Evolutionary conservation across 2,113 vertebrate species (phyloP), one percentile per base, ranked within the genome.

Genomic region (Gopherus evgoodei): DNA sequence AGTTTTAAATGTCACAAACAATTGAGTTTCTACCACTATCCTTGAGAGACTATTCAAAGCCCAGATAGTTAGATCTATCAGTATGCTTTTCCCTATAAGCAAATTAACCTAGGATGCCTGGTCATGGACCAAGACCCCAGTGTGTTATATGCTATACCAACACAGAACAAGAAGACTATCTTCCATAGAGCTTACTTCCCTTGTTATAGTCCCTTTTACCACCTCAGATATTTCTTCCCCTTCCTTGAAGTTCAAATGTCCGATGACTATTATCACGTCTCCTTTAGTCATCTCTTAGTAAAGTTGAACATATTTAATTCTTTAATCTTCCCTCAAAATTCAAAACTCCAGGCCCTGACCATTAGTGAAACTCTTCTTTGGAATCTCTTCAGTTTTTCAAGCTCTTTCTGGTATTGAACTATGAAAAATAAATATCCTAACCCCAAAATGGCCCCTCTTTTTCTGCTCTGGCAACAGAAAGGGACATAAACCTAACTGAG

Each of bases 151-250:
- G 0, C 0, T 25, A 22, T 50, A 44, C 19, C 84, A 86, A 62
- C 9, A 19, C 35, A 91, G 72, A 81, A 78, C 81, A 57, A 11
- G 85, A 95, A 85, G 10, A 11, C 24, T 5, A 49, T 78, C 4
- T 19, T 24, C 50, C 84, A 94, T 53, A 7, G 7, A 13, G 3
- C 7, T 90, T 89, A 91, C 88, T 90, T 65, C 38, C 35, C 86
- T 4, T 5, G 49, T 83, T 91, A 31, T n/a, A 49, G 24, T 50
- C 8, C 72, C 57, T 49, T 79, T 59, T 83, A 54, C 1, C 19
- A 62, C 35, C 29, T 87, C 50, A 75, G 83, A 24, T 75, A 47
- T 53, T 90, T 88, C 92, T 89, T 81, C 27, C n/a, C 13, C 42
- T 65, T 87, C 29, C 19, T 87, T 54, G 89, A 92, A 95, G 3